These are phyloP conservation scores for Koerneria pararmatus DNA, from an alignment of 2,888 invertebrate species.

Conservation along the genomic window DNA sequence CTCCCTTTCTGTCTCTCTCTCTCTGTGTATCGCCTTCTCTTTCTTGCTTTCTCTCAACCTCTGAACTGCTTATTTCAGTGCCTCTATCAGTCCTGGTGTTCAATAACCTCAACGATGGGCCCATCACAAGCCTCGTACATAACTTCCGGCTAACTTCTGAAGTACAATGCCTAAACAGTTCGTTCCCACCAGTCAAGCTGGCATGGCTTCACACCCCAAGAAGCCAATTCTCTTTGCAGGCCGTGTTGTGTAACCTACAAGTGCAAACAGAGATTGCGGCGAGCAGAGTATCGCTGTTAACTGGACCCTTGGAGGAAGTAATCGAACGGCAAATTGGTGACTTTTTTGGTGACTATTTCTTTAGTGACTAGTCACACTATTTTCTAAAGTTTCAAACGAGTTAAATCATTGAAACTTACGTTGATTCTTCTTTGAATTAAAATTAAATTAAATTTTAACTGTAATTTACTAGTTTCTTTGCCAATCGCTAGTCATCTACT, in stretches of 20 bases:
- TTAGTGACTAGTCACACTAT: no score
- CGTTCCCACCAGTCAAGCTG: neutral
- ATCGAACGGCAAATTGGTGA: constrained; percentile 46
- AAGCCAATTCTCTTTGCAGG: constrained; percentile 9
- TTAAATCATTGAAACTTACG: neutral
- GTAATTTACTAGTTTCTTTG: no score
- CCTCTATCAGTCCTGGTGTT: constrained; percentile 41
- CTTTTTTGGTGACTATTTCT: neutral
- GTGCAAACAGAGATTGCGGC: constrained; percentile 37
- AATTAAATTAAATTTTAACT: no score
- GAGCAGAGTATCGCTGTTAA: constrained; percentile 41
- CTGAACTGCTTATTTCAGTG: constrained; percentile 28
- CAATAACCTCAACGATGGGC: constrained; percentile 44
- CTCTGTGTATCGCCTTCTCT: no score
- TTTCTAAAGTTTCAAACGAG: no score
- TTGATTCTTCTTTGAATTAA: neutral
- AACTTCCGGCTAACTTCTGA: constrained; percentile 42
- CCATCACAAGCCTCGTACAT: constrained; percentile 43
- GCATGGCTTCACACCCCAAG: neutral
- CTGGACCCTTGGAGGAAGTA: constrained; percentile 47
- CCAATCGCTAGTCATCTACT: no score
- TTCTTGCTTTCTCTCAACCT: constrained; percentile 27
- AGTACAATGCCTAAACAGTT: neutral
- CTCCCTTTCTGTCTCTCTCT: no score
- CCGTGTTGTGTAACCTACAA: constrained; percentile 38